These are phyloP conservation scores for Calidris pugnax DNA, from an alignment of 2,113 vertebrate genomes.

Conservation along the genomic window DNA sequence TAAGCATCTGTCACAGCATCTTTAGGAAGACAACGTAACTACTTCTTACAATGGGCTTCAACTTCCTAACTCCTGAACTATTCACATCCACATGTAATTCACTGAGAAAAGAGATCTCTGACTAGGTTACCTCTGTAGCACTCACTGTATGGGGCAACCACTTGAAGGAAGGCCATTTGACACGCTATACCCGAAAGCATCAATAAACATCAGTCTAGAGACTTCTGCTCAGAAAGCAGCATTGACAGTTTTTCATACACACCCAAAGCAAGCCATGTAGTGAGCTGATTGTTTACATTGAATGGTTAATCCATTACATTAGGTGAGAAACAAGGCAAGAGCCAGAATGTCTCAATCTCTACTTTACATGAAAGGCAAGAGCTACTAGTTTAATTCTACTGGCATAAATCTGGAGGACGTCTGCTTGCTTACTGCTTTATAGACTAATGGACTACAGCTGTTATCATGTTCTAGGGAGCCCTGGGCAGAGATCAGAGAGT, in stretches of 20 bases:
- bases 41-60: background rate
- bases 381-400: background rate
- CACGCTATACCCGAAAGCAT: background rate
- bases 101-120: background rate
- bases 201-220: background rate
- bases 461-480: conserved; percentile 19
- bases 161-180: background rate
- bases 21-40: background rate
- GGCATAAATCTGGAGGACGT: background rate
- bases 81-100: fast-evolving
- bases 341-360: background rate
- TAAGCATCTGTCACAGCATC: background rate
- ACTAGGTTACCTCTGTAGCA: background rate
- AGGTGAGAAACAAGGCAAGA: conserved; percentile 9
- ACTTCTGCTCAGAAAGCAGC: background rate
- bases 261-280: background rate
- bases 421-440: conserved; percentile 31
- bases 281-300: background rate
- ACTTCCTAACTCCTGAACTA: background rate
- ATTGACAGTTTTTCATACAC: background rate
- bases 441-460: conserved; percentile 56
- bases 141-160: background rate
- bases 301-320: background rate
- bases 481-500: conserved; percentile 54
- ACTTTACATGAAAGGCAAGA: conserved; percentile 1